A percentile compares a stretch with the other conserved stretches of the same genome.
These are phyloP conservation scores for Illadopsis cleaveri DNA, from an alignment of 2,113 vertebrate genomes.

Conservation along the genomic window DNA sequence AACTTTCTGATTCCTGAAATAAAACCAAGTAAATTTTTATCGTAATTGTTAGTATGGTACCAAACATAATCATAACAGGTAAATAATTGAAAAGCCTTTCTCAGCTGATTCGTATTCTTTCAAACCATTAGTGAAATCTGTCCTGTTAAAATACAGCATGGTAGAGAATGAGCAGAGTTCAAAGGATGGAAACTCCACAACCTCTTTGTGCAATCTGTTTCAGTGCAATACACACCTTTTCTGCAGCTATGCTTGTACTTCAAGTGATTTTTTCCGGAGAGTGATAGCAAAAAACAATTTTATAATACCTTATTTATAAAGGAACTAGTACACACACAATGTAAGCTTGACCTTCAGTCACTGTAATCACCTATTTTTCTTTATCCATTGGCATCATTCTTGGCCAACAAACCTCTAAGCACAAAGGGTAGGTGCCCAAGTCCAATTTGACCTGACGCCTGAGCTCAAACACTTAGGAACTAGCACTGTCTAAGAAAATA, in stretches of 20 bases:
- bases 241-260: neutral
- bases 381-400: neutral
- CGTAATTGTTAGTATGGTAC: neutral
- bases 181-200: neutral
- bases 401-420: neutral
- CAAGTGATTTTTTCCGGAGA: neutral
- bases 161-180: conserved; percentile 67
- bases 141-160: conserved; percentile 74
- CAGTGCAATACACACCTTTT: neutral
- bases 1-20: neutral
- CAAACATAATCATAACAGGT: neutral
- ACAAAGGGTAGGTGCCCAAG: neutral
- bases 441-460: neutral
- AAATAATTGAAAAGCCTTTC: conserved; percentile 61
- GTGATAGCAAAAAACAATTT: neutral
- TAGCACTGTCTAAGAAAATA: neutral
- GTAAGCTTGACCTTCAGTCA: neutral
- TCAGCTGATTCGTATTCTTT: conserved; percentile 74
- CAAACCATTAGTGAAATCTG: conserved; percentile 68
- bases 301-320: neutral
- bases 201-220: neutral
- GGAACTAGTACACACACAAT: neutral
- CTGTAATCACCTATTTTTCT: neutral
- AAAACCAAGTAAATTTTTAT: neutral
- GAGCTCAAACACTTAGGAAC: neutral